phyloP scores from a whole-genome alignment of 2,113 vertebrate species.

The Trichomycterus rosablanca region DNA sequence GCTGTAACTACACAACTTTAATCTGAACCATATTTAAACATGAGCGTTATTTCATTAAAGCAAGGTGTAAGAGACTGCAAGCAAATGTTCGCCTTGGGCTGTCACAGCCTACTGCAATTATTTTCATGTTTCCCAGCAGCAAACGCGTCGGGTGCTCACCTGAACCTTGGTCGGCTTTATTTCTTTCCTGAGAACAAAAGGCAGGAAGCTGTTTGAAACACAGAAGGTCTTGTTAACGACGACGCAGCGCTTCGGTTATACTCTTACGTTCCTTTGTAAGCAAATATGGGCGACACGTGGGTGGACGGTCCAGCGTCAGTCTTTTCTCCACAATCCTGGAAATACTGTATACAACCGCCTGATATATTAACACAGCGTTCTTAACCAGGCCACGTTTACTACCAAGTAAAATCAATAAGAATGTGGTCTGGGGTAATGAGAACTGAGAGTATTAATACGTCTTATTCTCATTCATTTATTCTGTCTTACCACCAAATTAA shows the following conservation, averaged over 20 bases:
- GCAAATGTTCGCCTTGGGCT: constrained; percentile 34
- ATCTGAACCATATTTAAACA: constrained; percentile 10
- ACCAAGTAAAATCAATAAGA: too few species aligned
- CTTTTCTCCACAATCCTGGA: too few species aligned
- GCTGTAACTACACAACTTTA: constrained; percentile 12
- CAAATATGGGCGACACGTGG: constrained; percentile 62
- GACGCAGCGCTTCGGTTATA: constrained; percentile 47
- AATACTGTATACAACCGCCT: background rate
- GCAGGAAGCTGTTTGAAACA: constrained; percentile 52
- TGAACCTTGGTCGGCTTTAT: constrained; percentile 50
- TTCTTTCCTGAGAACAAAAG: constrained; percentile 61
- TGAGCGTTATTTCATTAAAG: constrained; percentile 32
- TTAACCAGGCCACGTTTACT: too few species aligned
- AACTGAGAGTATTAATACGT: too few species aligned
- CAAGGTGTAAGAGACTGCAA: constrained; percentile 28
- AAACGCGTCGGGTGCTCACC: constrained; percentile 39
- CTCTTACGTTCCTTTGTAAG: constrained; percentile 38
- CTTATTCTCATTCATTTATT: too few species aligned
- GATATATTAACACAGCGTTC: too few species aligned
- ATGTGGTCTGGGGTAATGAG: too few species aligned
- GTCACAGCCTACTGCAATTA: constrained; percentile 38
- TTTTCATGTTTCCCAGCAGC: constrained; percentile 17
- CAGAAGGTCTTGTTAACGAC: constrained; percentile 51
- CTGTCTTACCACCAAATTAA: too few species aligned
- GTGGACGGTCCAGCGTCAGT: constrained; percentile 42